Base-by-base conservation (phyloP, 2,888 invertebrate species). In the Agonum fuliginosum region DNA sequence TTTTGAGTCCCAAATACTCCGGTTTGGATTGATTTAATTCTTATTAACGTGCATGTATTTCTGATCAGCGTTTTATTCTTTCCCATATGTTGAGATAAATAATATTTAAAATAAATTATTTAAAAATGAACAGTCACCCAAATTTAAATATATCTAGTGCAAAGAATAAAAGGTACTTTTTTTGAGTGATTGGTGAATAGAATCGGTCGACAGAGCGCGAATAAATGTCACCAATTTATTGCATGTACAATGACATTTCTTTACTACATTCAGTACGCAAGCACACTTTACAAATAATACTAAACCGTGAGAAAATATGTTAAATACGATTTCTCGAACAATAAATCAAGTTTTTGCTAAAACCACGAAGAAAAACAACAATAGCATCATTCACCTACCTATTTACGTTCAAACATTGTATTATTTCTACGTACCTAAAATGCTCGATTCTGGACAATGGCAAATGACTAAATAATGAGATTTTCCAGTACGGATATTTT, bases 401-500 rank as follows among this genome's bases (percentile, higher is more conserved):
- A 22, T 54, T 54, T 0, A 4, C 19, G 6, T 2, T 0, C 20
- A 22, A 34, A 62, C 6, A 17, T 17, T 17, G 17, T 8, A 12
- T 19, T 30, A 43, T 8, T 20, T 17, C 17, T 78, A 85, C 88
- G 89, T 88, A 96, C 95, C 95, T 85, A 97, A 90, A 85, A 94
- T 91, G 84, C 94, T 94, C 81, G 92, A 91, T 82, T 94, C 94
- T 1, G 96, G 95, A 88, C 97, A 97, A 82, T 95, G 91, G 86
- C 97, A 97, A 81, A 97, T 96, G 80, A 97, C 96, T 80, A 97
- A 88, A 85, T 97, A 97, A 87, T 97, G 97, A 1, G 97, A 96
- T 87, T 97, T 97, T 81, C 97, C 97, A 3, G 97, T 97, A 82
- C 97, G 90, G 43, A 96, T 94, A 85, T 97, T 97, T 87, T 97